Percentiles rank a stretch among this genome's conserved stretches.
These are phyloP conservation scores for Brachionus rubens DNA, from an alignment of 1,140 invertebrate species.

Conservation along the genomic window DNA sequence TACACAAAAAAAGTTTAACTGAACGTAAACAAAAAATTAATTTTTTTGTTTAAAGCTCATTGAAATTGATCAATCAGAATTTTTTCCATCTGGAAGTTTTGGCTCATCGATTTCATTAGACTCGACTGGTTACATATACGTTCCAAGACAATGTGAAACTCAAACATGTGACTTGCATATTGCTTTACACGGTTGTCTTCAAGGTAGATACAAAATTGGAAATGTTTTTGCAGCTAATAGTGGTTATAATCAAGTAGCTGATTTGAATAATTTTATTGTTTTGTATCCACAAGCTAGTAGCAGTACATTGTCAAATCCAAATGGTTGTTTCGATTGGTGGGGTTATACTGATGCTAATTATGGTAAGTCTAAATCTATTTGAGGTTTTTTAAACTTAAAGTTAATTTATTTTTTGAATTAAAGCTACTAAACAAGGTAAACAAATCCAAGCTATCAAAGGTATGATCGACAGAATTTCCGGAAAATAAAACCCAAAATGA, in stretches of 20 bases:
- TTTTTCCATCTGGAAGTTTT: slow-evolving; percentile 51
- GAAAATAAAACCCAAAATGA: background rate
- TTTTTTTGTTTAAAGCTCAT: slow-evolving; percentile 48
- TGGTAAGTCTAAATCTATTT: slow-evolving; percentile 49
- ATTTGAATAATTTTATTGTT: slow-evolving; percentile 60
- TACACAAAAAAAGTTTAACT: background rate
- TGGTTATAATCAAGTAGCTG: slow-evolving; percentile 60
- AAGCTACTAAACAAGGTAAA: slow-evolving; percentile 11
- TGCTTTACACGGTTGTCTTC: slow-evolving; percentile 58
- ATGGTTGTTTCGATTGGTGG: slow-evolving; percentile 62
- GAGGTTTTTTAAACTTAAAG: background rate
- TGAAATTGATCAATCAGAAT: slow-evolving; percentile 55
- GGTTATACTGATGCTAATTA: slow-evolving; percentile 53
- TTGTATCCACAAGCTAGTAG: slow-evolving; percentile 58
- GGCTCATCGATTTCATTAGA: slow-evolving; percentile 57
- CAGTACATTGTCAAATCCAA: slow-evolving; percentile 51
- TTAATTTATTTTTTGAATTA: background rate
- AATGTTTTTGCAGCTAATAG: slow-evolving; percentile 55
- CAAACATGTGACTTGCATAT: slow-evolving; percentile 56
- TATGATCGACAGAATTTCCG: slow-evolving; percentile 37
- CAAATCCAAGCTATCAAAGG: slow-evolving; percentile 35
- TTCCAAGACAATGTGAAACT: slow-evolving; percentile 53
- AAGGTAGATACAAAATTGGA: slow-evolving; percentile 54
- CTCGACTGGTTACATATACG: slow-evolving; percentile 54
- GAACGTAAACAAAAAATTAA: background rate